Evolutionary conservation across 2,797 vertebrate species (phyloP), one percentile per base, ranked within the genome.

Genomic region (Falco biarmicus): DNA sequence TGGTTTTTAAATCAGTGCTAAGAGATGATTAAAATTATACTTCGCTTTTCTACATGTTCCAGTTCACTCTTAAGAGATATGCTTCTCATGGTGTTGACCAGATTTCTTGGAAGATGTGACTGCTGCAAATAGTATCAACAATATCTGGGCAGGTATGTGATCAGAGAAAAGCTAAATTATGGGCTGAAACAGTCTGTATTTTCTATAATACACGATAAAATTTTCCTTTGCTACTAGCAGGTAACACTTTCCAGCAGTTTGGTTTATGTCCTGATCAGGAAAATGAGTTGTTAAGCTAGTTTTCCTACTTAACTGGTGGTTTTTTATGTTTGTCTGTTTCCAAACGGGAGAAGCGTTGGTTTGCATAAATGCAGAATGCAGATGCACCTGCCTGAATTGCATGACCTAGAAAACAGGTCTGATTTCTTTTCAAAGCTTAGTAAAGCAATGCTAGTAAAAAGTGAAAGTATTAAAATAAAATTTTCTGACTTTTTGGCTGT

Each of bases 71-170:
- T n/a, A 97, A 97, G 97, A 77, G 80, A 85, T 51, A 25, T 29
- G 32, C 54, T 97, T 69, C 88, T 97, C n/a, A 61, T 88, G 71
- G 94, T 96, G 18, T 63, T 98, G 59, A 77, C 71, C 60, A 94
- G 90, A 66, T 97, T 97, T 80, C 78, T 97, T 68, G 95, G 97
- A 79, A 92, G 87, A 69, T 85, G 61, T 73, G 77, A 97, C 65
- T 92, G 83, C 66, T 86, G 80, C 60, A 84, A 90, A 59, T 81
- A 95, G 71, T 92, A 86, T 69, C 92, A 93, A 68, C 92, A 95
- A 8, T 13, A 43, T 71, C 92, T 95, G 48, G 79, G 91, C 73
- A 96, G 93, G 88, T 96, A 73, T 34, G 86, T 77, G 63, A n/a
- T 29, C 64, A 61, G 77, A 66, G 61, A 43, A 84, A 81, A 81